These are phyloP conservation scores for Synanthedon tipuliformis DNA, from an alignment of 2,888 invertebrate genomes.

Conservation along the genomic window DNA sequence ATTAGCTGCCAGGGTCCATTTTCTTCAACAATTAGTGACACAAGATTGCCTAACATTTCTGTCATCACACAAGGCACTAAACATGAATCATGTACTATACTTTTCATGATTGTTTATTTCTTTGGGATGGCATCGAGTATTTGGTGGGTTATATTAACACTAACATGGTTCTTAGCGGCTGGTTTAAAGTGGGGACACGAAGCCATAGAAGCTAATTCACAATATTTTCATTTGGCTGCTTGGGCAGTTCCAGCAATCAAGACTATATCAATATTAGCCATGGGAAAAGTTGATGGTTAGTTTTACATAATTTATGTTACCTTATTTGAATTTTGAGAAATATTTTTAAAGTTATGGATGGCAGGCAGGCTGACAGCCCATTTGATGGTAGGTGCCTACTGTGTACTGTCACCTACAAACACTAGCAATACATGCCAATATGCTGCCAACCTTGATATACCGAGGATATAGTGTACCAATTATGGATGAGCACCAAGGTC, in stretches of 20 bases:
- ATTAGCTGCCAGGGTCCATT: slow-evolving; percentile 88
- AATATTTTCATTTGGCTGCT: slow-evolving; percentile 97
- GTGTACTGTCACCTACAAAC: no score
- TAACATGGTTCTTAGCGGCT: slow-evolving; percentile 97
- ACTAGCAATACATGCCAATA: no score
- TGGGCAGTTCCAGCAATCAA: slow-evolving; percentile 97
- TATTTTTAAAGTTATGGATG: no score
- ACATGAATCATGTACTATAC: slow-evolving; percentile 87
- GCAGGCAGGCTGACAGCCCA: no score
- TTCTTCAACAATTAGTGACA: slow-evolving; percentile 75
- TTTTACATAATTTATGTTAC: slow-evolving; percentile 1
- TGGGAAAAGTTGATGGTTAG: slow-evolving; percentile 95
- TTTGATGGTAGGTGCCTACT: no score
- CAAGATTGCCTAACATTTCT: slow-evolving; percentile 80
- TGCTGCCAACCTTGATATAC: no score
- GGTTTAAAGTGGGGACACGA: slow-evolving; percentile 98
- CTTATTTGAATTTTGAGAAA: no score
- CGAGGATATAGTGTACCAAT: no score
- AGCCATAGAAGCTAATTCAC: slow-evolving; percentile 96
- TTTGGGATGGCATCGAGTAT: slow-evolving; percentile 97
- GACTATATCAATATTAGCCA: slow-evolving; percentile 93
- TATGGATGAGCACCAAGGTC: no score
- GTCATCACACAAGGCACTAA: slow-evolving; percentile 90
- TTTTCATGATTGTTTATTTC: slow-evolving; percentile 96
- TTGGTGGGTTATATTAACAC: slow-evolving; percentile 97